Evolutionary conservation across 2,113 vertebrate species (phyloP), one percentile per base, ranked within the genome.

Genomic region (Campylomormyrus numenius): DNA sequence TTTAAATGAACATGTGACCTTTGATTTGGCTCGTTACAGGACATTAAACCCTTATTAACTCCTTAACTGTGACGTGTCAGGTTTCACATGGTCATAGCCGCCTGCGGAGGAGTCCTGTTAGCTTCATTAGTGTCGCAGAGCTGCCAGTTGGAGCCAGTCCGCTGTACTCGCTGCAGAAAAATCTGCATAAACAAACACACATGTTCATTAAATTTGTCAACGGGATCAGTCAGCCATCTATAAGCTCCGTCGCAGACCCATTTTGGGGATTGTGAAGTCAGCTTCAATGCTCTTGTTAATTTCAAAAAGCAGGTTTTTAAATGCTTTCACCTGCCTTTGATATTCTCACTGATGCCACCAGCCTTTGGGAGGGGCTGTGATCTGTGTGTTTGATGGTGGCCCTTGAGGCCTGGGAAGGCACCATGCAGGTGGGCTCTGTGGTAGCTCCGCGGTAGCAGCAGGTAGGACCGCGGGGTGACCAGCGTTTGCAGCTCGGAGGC

Each of bases 11-110:
- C 91, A 92, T 92, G 90, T 91, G 89, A 92, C 87, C 48, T 90
- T 46, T 90, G 89, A 86, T 52, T 58, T 83, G 17, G 42, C 90
- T 92, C 88, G 88, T 92, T 91, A 85, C 88, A 87, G 15, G 85
- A 80, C 90, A 91, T 93, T 92, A 93, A 92, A 49, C 89, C 89
- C 87, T 92, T 93, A 80, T 39, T 42, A 91, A 91, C 92, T 92
- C 87, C 45, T 90, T 88, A 91, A 39, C 31, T 45, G 58, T 35
- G 62, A 90, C 90, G 91, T 74, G 80, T 91, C 92, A 92, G 74
- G 56, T 46, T 50, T 77, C 84, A 88, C 90, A 90, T 93, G 87
- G 19, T 15, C 48, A 13, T 53, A 45, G 48, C 31, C 70, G 85
- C 35, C 31, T 74, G 49, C 31, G 10, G 87, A 85, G 56, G 87